phyloP scores from a whole-genome alignment of 2,797 vertebrate genomes.

The Oceanodroma leucorhoa region DNA sequence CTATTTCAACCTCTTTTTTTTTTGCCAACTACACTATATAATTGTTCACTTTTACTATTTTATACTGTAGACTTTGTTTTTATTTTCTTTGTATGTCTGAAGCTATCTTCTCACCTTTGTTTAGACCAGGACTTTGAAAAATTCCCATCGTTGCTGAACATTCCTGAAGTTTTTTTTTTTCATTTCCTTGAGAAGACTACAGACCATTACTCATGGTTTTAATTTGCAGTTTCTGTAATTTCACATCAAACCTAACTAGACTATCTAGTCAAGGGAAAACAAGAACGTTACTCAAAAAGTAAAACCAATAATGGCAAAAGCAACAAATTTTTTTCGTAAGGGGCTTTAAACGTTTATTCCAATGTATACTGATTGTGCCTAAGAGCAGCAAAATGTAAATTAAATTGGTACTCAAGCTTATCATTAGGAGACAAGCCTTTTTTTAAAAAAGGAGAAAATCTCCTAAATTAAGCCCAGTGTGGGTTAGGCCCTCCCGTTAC shows the following conservation, averaged over 20 bases:
- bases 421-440: conserved; percentile 46
- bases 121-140: neutral
- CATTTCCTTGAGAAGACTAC: neutral
- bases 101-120: neutral
- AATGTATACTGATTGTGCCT: neutral
- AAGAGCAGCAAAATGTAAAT: conserved; percentile 37
- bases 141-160: neutral
- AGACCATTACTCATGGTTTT: conserved; percentile 35
- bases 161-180: neutral
- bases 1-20: neutral
- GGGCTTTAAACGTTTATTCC: conserved; percentile 20
- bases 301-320: neutral
- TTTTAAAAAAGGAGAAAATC: neutral
- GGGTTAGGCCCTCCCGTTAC: conserved; percentile 12
- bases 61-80: neutral
- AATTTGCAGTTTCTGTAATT: conserved; percentile 52
- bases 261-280: conserved; percentile 27
- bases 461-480: conserved; percentile 46
- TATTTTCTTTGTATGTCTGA: neutral
- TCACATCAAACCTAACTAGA: conserved; percentile 50
- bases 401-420: conserved; percentile 44
- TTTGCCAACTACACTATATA: neutral
- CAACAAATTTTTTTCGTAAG: conserved; percentile 29
- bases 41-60: neutral
- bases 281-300: conserved; percentile 34